A percentile compares a stretch with the other conserved stretches of the same genome.
Conservation (phyloP, 2,113 vertebrate species). For the Telmatochromis sp. region DNA sequence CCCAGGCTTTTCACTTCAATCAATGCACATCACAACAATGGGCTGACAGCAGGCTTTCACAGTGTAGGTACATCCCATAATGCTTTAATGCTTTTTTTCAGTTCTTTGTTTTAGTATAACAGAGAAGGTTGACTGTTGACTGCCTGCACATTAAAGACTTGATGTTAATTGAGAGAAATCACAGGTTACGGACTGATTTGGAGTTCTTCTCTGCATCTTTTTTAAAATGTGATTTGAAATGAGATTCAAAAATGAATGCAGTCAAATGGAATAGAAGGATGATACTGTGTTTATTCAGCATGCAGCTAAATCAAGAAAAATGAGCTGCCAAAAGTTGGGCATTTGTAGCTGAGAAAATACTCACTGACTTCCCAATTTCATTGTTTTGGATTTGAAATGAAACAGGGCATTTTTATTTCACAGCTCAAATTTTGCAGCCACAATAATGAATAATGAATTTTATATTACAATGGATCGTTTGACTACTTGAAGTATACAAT, state of each 20-base stretch:
- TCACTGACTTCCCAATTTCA: not conserved
- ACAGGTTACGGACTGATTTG: not conserved
- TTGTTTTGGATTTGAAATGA: not conserved
- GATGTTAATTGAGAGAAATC: slow-evolving; percentile 24
- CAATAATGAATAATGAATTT: not conserved
- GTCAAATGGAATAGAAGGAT: not conserved
- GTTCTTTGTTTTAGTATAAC: slow-evolving; percentile 20
- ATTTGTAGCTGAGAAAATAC: not conserved
- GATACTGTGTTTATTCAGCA: slow-evolving; percentile 6
- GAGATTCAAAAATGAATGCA: not conserved
- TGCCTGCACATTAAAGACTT: not conserved
- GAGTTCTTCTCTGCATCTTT: not conserved
- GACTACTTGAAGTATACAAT: not conserved
- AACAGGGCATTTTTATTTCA: not conserved
- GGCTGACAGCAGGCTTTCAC: slow-evolving; percentile 33
- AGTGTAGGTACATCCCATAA: slow-evolving; percentile 29
- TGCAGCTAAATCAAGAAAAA: slow-evolving; percentile 17
- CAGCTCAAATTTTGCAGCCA: not conserved
- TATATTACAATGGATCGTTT: not conserved
- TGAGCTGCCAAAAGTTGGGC: not conserved
- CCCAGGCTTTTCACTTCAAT: slow-evolving; percentile 57
- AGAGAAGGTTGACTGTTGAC: not conserved
- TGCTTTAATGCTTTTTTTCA: not conserved
- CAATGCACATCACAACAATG: slow-evolving; percentile 65
- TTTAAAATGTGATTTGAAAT: slow-evolving; percentile 12